phyloP scores from a whole-genome alignment of 2,797 vertebrate species.

The Lutjanus argentimaculatus region DNA sequence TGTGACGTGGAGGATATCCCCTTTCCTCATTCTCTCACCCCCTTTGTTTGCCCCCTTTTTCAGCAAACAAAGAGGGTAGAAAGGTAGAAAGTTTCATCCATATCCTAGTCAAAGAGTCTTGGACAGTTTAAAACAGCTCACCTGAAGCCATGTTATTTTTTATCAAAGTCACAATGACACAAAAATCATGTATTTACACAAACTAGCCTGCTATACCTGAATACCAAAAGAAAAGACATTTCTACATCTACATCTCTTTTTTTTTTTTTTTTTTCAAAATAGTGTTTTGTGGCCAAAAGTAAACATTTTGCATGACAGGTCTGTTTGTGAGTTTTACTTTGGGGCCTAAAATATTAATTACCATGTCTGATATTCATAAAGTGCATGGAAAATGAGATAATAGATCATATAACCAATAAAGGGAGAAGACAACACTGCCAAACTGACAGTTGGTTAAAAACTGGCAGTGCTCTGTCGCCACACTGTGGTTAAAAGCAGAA shows the following conservation, averaged over 20 bases:
- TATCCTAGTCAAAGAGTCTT: background rate
- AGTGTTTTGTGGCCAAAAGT: background rate
- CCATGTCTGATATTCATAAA: background rate
- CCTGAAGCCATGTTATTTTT: background rate
- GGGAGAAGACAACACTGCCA: background rate
- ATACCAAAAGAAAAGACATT: background rate
- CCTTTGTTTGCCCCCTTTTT: slow-evolving; percentile 24
- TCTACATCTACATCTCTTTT: no score
- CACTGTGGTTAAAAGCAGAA: slow-evolving; percentile 42
- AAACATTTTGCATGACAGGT: background rate
- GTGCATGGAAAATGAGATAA: background rate
- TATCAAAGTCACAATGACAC: background rate
- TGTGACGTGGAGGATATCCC: slow-evolving; percentile 47
- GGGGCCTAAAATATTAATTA: background rate
- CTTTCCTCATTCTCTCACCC: slow-evolving; percentile 26
- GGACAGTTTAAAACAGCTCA: background rate
- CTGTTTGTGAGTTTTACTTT: background rate
- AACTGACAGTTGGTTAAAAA: background rate
- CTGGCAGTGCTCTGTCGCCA: slow-evolving; percentile 58
- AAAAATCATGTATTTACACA: background rate
- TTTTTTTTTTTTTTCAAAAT: background rate
- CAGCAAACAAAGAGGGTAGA: no score
- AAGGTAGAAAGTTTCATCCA: background rate
- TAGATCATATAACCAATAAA: background rate
- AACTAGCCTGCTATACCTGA: background rate